Evolutionary conservation across 2,797 vertebrate species (phyloP), one percentile per base, ranked within the genome.

Genomic region (Coranthus polyacanthus): DNA sequence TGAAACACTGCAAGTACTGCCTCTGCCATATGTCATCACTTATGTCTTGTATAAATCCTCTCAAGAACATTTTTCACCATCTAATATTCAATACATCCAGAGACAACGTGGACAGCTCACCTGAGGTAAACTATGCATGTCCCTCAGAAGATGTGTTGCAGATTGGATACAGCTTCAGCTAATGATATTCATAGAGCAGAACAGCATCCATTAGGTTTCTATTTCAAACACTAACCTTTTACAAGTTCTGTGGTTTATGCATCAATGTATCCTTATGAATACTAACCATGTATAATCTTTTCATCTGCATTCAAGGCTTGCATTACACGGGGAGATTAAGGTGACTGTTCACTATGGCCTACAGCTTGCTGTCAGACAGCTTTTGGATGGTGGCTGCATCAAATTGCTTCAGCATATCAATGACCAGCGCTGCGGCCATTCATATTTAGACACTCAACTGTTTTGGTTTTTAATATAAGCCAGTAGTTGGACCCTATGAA

Each of bases 181-280:
- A 85, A 81, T 91, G 70, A 18, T 72, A 90, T 89, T 90, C 86
- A 88, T 84, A 42, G 24, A 73, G 52, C 21, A 68, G 37, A 81
- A 73, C 68, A 63, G 58, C 66, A 58, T 85, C 79, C 67, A 88
- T 92, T 86, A 87, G 65, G 49, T 82, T 82, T 84, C 66, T 43
- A 61, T 87, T 90, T 85, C 71, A 72, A 85, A 83, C 44, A 26
- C 59, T 69, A 80, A 89, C 78, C 87, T 86, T 89, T 87, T 62
- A 74, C 72, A 75, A 75, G 75, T 79, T 71, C n/a, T 66, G 71
- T 15, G 70, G 64, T 77, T 82, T 78, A 81, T 72, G 73, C 72
- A 64, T 72, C 22, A 15, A 42, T 4, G 15, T 82, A 78, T 86
- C 79, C 74, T 86, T 65, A 84, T 85, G 85, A 82, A 88, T 88